Evolutionary conservation across 30 jellyfish, hydroid and myxozoan genomes (phyloP), one percentile per base, ranked within the genome.

Genomic region (Nemopilema nomurai): DNA sequence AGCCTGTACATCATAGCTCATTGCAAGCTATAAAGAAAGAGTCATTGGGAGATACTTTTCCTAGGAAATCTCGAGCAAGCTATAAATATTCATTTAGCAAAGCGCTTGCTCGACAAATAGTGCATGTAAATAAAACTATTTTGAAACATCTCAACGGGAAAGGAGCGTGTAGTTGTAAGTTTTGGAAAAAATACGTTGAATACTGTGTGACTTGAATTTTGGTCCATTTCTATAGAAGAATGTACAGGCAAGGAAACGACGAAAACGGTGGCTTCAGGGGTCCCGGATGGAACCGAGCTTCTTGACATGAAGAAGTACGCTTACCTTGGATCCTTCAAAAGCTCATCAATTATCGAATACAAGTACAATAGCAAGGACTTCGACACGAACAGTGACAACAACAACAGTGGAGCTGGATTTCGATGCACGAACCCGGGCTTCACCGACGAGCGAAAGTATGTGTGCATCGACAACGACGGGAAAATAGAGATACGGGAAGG

Each of bases 381-480:
- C 22, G 30, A 71, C 28, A 19, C 29, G n/a, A 71, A 62, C 41
- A 4, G 7, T 18, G 66, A 26, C 13, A 41, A 71, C 28, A 30
- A 18, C 27, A 71, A 62, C n/a, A 0, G 9, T 8, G 51, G 51
- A 19, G 52, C 16, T 18, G 65, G 81, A 8, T 71, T 71, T 30
- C 21, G 28, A 1, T 71, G 81, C 41, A 29, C 30, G 4, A 30
- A 20, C 4, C 41, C 4, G n/a, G 52, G 26, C 1, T 71, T 24
- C 65, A 7, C 81, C 4, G 81, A 71, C 23, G 66, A 27, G 4
- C 64, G 81, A 23, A 53, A 65, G 18, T 71, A 1, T n/a, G n/a
- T 71, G 3, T 71, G 81, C 65, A 8, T 71, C 18, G 65, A 27
- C 66, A 41, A 41, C 6, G 81, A 71, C n/a, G 81, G 66, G 24